These are phyloP conservation scores for Actinostola sp. DNA, from an alignment of 92 coral and sea anemone species.

Conservation along the genomic window DNA sequence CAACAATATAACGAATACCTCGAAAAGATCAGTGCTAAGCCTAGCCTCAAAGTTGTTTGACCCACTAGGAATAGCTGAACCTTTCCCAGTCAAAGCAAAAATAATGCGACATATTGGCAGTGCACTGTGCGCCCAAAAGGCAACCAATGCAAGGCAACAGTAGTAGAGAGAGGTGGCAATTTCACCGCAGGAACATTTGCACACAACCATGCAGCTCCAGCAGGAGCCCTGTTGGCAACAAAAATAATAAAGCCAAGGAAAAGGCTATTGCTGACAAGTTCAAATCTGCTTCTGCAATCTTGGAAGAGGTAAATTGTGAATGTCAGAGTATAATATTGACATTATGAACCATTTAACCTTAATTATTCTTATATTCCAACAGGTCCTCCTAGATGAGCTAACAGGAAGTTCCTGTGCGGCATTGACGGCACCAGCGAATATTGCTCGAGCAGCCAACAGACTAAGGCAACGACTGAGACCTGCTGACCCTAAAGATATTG, in stretches of 20 bases:
- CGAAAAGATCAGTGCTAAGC: conserved; percentile 19
- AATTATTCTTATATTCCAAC: neutral
- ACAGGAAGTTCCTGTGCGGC: neutral
- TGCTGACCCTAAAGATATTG: conserved; percentile 16
- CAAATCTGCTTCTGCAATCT: conserved; percentile 29
- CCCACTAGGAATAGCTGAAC: too few species aligned
- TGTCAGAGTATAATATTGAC: neutral
- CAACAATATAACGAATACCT: conserved; percentile 19
- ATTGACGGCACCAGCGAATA: conserved; percentile 24
- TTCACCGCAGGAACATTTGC: too few species aligned
- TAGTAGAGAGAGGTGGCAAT: too few species aligned
- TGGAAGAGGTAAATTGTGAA: conserved; percentile 13
- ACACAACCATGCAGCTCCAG: conserved; percentile 28
- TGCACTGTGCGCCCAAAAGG: too few species aligned
- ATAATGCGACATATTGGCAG: neutral
- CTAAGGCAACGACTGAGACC: conserved; percentile 33
- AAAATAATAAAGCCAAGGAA: conserved; percentile 4
- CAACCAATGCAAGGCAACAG: too few species aligned
- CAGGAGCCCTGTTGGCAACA: conserved; percentile 11
- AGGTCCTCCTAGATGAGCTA: neutral
- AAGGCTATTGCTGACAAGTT: conserved; percentile 9
- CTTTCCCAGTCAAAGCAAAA: neutral
- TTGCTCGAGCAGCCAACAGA: conserved; percentile 37
- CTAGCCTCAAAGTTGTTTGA: conserved; percentile 12
- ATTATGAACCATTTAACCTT: neutral